These are phyloP conservation scores for Drosophila asahinai DNA, from an alignment of 1,140 invertebrate genomes.

Conservation along the genomic window DNA sequence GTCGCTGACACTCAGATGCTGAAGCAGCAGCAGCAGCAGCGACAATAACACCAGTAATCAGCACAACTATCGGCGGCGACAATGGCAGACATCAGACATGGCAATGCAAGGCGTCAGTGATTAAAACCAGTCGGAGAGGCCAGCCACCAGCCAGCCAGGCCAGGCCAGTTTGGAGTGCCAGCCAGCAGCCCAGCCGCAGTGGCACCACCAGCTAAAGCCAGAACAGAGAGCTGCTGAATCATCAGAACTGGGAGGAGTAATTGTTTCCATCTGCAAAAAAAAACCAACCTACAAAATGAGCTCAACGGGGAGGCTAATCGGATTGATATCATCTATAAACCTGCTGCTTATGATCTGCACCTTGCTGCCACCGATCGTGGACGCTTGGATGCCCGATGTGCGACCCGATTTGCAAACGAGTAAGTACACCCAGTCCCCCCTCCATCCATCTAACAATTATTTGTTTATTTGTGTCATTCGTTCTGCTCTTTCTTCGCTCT, in stretches of 20 bases:
- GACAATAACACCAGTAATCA: constrained; percentile 50
- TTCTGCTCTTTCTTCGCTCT: constrained; percentile 19
- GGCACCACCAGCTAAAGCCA: constrained; percentile 52
- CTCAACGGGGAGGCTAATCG: constrained; percentile 32
- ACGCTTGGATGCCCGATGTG: constrained; percentile 83
- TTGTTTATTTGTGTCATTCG: constrained; percentile 70
- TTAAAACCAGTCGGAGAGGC: constrained; percentile 76
- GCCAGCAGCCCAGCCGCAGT: constrained; percentile 63
- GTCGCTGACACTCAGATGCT: constrained; percentile 43
- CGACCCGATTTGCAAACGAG: constrained; percentile 81
- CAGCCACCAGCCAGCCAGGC: constrained; percentile 38
- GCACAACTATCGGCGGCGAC: constrained; percentile 57
- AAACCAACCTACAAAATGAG: constrained; percentile 20
- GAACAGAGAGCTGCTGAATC: constrained; percentile 30
- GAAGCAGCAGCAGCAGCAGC: constrained; percentile 49
- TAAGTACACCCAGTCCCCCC: constrained; percentile 48
- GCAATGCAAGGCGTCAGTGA: constrained; percentile 76
- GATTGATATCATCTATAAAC: constrained; percentile 5
- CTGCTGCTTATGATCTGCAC: constrained; percentile 15
- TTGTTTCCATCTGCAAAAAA: constrained; percentile 12
- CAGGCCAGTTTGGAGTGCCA: constrained; percentile 33
- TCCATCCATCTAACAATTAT: constrained; percentile 23
- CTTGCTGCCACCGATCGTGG: constrained; percentile 6
- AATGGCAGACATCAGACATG: constrained; percentile 77
- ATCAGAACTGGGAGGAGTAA: constrained; percentile 35